A percentile compares a stretch with the other conserved stretches of the same genome.
phyloP scores from a whole-genome alignment of 2,113 vertebrate genomes.

The Camarhynchus parvulus region DNA sequence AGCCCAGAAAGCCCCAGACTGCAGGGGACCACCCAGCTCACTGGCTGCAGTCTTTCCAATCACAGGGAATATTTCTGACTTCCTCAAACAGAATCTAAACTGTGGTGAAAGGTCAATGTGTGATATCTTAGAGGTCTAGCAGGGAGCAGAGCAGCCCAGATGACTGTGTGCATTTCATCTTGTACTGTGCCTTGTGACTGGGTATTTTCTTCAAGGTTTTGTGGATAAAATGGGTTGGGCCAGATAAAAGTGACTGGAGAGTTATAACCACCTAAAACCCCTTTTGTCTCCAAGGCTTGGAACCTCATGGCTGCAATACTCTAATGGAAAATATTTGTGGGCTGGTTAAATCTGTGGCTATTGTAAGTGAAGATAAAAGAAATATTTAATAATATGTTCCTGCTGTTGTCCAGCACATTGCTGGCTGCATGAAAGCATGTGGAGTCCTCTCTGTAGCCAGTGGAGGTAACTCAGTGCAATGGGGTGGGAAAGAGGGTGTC shows the following conservation, averaged over 20 bases:
- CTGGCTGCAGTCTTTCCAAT: neutral
- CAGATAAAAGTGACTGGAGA: neutral
- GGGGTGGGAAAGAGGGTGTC: constrained; percentile 43
- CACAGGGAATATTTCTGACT: neutral
- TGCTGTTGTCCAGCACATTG: constrained; percentile 25
- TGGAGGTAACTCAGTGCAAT: constrained; percentile 45
- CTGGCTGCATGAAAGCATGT: neutral
- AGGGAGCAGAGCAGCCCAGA: neutral
- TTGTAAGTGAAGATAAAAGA: constrained; percentile 54
- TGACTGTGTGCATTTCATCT: neutral
- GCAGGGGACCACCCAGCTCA: neutral
- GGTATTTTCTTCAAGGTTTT: neutral
- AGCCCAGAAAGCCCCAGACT: neutral
- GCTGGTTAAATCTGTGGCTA: neutral
- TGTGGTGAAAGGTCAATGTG: neutral
- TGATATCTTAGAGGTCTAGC: neutral
- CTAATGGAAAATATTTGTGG: neutral
- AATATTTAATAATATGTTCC: constrained; percentile 50
- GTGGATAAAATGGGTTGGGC: neutral
- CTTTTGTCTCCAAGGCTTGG: neutral
- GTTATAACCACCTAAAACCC: neutral
- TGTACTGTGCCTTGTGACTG: neutral
- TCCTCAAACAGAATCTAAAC: neutral
- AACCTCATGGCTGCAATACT: neutral
- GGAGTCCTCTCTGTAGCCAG: constrained; percentile 13